phyloP scores from a whole-genome alignment of 2,113 vertebrate genomes.

The Seriola rivoliana region DNA sequence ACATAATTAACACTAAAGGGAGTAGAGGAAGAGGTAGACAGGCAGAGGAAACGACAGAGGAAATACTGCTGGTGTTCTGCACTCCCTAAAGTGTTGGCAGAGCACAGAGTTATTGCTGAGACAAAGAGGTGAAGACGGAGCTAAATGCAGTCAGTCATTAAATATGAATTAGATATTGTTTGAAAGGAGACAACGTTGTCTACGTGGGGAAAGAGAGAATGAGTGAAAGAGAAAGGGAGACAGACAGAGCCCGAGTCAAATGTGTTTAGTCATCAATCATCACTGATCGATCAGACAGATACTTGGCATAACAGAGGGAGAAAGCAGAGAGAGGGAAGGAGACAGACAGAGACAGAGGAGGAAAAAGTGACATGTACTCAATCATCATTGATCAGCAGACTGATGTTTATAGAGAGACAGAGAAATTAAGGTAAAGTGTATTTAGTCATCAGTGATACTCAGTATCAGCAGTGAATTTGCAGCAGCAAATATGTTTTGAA shows the following conservation, averaged over 20 bases:
- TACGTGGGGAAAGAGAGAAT: not conserved
- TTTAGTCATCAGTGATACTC: not conserved
- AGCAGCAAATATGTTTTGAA: not conserved
- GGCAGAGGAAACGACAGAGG: conserved; percentile 40
- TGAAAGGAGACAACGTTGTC: conserved; percentile 14
- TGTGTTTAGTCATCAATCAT: conserved; percentile 49
- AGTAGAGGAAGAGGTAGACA: conserved; percentile 13
- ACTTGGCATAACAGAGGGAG: not conserved
- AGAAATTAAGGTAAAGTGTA: not conserved
- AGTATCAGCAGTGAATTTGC: not conserved
- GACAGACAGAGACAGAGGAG: not conserved
- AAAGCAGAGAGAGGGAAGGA: not conserved
- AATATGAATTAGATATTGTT: conserved; percentile 62
- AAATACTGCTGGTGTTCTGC: conserved; percentile 8
- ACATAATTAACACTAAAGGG: conserved; percentile 32
- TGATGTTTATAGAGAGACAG: not conserved
- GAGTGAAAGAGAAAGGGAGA: not conserved
- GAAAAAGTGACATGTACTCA: not conserved
- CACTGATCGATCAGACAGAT: conserved; percentile 46
- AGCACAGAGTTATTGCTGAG: conserved; percentile 23
- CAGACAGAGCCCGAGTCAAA: not conserved
- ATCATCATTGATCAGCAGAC: conserved; percentile 9
- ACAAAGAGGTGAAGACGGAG: conserved; percentile 7
- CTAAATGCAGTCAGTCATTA: conserved; percentile 57
- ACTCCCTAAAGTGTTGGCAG: conserved; percentile 19